Percentiles rank a stretch among this genome's conserved stretches.
Conservation (phyloP, 1,140 invertebrate species). For the Notospermus geniculatus region DNA sequence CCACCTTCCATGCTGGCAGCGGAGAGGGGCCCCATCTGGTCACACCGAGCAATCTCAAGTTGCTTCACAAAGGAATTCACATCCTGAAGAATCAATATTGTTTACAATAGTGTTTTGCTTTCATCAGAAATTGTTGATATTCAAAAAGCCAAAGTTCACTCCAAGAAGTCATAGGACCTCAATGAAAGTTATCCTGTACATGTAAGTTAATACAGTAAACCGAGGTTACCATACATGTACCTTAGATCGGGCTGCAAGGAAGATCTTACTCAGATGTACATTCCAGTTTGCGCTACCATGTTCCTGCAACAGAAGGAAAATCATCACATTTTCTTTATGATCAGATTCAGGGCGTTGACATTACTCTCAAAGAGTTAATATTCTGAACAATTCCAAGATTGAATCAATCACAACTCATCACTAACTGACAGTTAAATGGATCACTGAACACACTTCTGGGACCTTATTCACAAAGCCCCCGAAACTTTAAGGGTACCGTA, state of each 20-base stretch:
- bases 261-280: constrained; percentile 63
- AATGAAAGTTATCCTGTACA: too few relatives aligned
- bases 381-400: too few relatives aligned
- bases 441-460: too few relatives aligned
- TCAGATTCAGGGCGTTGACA: too few relatives aligned
- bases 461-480: too few relatives aligned
- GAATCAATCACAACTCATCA: too few relatives aligned
- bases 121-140: not conserved
- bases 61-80: constrained; percentile 35
- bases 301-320: constrained; percentile 29
- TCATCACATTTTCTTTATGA: too few relatives aligned
- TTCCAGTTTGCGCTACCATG: constrained; percentile 58
- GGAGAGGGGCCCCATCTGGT: constrained; percentile 68
- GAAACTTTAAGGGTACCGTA: too few relatives aligned
- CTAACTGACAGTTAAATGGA: too few relatives aligned
- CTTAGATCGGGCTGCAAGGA: constrained; percentile 60
- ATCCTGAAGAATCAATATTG: constrained; percentile 28
- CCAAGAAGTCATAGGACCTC: too few relatives aligned
- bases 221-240: constrained; percentile 24
- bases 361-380: too few relatives aligned
- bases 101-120: not conserved
- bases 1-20: constrained; percentile 64
- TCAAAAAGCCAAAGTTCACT: not conserved
- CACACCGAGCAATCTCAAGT: constrained; percentile 40
- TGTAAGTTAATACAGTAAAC: constrained; percentile 1